Conservation (phyloP, 2,888 invertebrate genomes). For the Vanessa cardui region DNA sequence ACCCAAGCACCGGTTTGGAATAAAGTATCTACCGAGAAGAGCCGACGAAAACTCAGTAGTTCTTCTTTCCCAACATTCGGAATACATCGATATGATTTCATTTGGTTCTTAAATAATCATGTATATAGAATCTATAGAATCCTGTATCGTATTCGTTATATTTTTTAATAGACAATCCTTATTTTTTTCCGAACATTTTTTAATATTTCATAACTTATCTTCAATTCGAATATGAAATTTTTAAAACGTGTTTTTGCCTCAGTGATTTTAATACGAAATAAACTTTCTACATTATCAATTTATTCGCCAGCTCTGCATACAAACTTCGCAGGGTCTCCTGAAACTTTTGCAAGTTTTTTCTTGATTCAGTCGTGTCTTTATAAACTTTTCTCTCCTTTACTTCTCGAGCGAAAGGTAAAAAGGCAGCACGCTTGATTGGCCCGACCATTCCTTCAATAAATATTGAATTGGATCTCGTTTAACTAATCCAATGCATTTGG, state of each 20-base stretch:
- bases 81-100: too few relatives aligned
- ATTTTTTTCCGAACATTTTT: background rate
- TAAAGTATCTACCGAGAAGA: too few relatives aligned
- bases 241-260: background rate
- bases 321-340: slow-evolving; percentile 24
- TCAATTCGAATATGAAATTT: background rate
- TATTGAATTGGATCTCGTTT: slow-evolving; percentile 6
- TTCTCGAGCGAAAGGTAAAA: slow-evolving; percentile 13
- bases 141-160: too few relatives aligned
- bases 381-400: slow-evolving; percentile 18
- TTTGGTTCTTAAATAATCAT: too few relatives aligned
- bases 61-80: too few relatives aligned
- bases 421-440: slow-evolving; percentile 16
- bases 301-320: slow-evolving; percentile 17
- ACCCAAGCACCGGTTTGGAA: too few relatives aligned
- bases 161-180: too few relatives aligned
- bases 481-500: slow-evolving; percentile 6
- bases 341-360: slow-evolving; percentile 28
- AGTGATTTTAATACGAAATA: slow-evolving; percentile 9
- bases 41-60: too few relatives aligned
- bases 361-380: slow-evolving; percentile 23
- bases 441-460: slow-evolving; percentile 5
- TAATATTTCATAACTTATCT: background rate
- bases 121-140: too few relatives aligned
- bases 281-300: slow-evolving; percentile 30